Evolutionary conservation across 1,140 invertebrate genomes (phyloP).

Genomic region (Pseudomyrmex dendroicus): DNA sequence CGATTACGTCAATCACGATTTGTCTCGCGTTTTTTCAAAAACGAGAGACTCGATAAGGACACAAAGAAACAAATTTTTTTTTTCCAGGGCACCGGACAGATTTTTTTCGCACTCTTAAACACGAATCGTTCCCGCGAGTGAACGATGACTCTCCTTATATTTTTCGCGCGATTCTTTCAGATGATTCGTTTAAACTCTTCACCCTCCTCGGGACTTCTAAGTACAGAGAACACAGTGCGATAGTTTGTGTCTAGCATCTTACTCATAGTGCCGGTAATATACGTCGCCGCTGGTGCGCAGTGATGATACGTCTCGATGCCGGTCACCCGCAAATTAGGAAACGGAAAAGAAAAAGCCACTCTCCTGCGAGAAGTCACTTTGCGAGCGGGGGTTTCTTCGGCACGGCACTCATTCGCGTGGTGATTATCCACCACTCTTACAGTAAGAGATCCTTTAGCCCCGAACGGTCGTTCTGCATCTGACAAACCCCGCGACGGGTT

Average conservation of each 20-base stretch:
- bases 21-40: neutral
- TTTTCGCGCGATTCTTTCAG: slow-evolving; percentile 66
- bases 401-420: slow-evolving; percentile 56
- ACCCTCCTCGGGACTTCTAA: slow-evolving; percentile 83
- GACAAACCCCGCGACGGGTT: neutral
- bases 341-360: slow-evolving; percentile 77
- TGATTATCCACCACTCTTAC: neutral
- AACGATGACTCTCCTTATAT: neutral
- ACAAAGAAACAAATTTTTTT: neutral
- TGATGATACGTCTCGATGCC: neutral
- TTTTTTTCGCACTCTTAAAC: slow-evolving; percentile 12
- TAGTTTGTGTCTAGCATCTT: slow-evolving; percentile 81
- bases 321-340: slow-evolving; percentile 69
- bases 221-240: slow-evolving; percentile 80
- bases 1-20: slow-evolving; percentile 54
- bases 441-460: neutral
- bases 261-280: slow-evolving; percentile 70
- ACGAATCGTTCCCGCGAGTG: slow-evolving; percentile 45
- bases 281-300: neutral
- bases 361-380: slow-evolving; percentile 73
- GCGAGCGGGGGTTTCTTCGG: slow-evolving; percentile 56
- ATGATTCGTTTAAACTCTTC: slow-evolving; percentile 77
- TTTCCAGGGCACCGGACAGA: neutral
- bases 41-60: neutral
- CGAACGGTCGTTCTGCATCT: neutral